Conservation (phyloP, 2,888 invertebrate genomes). For the Mythimna impura region DNA sequence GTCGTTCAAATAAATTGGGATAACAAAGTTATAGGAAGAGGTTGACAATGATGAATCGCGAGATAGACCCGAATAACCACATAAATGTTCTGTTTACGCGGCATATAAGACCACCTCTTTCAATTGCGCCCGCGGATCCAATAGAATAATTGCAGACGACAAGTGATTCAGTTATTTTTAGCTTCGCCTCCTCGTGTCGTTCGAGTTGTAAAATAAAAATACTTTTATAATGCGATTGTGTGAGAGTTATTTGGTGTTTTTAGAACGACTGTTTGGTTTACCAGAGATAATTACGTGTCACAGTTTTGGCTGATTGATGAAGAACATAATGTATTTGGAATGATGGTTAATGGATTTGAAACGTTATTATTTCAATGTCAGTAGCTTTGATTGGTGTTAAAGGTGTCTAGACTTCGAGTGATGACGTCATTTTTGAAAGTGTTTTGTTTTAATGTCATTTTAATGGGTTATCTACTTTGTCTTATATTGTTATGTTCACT, state of each 20-base stretch:
- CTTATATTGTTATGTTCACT: background rate
- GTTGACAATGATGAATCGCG: background rate
- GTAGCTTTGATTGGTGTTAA: background rate
- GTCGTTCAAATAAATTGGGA: background rate
- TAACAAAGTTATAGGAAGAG: background rate
- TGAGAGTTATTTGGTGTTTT: constrained; percentile 38
- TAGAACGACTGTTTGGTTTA: constrained; percentile 14
- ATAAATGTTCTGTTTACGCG: constrained; percentile 21
- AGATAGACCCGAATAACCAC: background rate
- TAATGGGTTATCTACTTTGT: constrained; percentile 1
- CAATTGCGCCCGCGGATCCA: constrained; percentile 59
- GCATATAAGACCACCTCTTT: constrained; percentile 43
- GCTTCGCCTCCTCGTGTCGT: constrained; percentile 35
- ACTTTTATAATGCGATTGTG: constrained; percentile 37
- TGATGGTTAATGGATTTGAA: constrained; percentile 30
- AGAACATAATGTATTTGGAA: constrained; percentile 8
- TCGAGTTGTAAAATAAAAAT: constrained; percentile 53
- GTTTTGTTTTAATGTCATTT: constrained; percentile 6
- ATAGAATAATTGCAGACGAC: constrained; percentile 72
- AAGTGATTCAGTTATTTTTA: constrained; percentile 66
- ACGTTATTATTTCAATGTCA: constrained; percentile 9
- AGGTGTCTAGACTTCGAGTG: constrained; percentile 15
- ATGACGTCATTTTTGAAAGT: constrained; percentile 6
- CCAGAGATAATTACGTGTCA: constrained; percentile 32
- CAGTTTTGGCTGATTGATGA: constrained; percentile 39